Conservation (phyloP, 2,113 vertebrate species). For the Rhinogobius similis region DNA sequence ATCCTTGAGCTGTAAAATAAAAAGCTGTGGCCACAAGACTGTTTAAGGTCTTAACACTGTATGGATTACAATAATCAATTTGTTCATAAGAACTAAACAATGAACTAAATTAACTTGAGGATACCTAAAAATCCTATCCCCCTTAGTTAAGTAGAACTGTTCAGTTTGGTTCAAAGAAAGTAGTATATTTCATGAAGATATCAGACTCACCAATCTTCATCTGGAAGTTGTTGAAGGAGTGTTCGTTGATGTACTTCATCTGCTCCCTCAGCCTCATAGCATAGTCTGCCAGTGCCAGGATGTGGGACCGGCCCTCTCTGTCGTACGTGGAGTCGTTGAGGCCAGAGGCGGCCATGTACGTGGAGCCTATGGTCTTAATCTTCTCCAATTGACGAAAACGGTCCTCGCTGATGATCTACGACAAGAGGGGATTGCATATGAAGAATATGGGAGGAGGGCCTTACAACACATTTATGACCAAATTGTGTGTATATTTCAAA, state of each 20-base stretch:
- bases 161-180: no score
- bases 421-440: background rate
- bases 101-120: background rate
- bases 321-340: constrained; percentile 93
- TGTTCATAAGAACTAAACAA: background rate
- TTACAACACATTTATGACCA: background rate
- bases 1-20: background rate
- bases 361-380: constrained; percentile 97
- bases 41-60: no score
- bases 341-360: constrained; percentile 95
- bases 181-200: no score
- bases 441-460: background rate
- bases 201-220: constrained; percentile 90
- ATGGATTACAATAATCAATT: background rate
- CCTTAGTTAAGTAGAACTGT: background rate
- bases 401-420: constrained; percentile 91
- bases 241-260: constrained; percentile 95
- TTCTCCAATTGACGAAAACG: constrained; percentile 92
- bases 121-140: background rate
- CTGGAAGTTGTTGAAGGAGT: constrained; percentile 97
- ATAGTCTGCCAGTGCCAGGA: constrained; percentile 89
- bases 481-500: background rate
- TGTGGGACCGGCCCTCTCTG: constrained; percentile 86
- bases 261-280: constrained; percentile 92
- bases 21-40: background rate